phyloP scores from a whole-genome alignment of 2,888 invertebrate species.

The Portevinia maculata region DNA sequence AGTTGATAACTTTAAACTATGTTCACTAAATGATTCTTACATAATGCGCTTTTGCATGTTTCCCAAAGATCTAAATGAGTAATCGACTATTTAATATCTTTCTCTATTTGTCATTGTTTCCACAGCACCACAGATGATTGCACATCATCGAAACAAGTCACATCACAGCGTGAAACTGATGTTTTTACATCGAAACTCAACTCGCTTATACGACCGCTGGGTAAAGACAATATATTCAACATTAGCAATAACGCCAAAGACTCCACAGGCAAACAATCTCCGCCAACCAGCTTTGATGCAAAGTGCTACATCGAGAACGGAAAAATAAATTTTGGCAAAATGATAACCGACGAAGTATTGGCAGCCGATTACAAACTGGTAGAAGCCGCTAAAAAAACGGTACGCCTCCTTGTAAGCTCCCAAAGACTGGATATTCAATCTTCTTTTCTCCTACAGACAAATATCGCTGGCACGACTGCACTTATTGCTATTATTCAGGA shows the following conservation, averaged over 20 bases:
- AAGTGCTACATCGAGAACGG: constrained; percentile 89
- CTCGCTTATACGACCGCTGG: constrained; percentile 79
- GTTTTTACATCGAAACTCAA: constrained; percentile 81
- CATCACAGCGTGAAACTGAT: constrained; percentile 78
- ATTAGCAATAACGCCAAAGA: constrained; percentile 77
- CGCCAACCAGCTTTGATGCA: constrained; percentile 81
- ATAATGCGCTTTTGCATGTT: too few relatives aligned
- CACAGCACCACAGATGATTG: constrained; percentile 86
- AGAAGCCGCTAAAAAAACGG: constrained; percentile 91
- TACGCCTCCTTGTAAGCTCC: too few relatives aligned
- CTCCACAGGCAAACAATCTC: constrained; percentile 68
- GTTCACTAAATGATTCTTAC: too few relatives aligned
- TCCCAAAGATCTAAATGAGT: too few relatives aligned
- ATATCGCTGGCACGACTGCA: constrained; percentile 95
- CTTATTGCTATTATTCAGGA: constrained; percentile 94
- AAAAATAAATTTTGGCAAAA: constrained; percentile 90
- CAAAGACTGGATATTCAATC: neutral
- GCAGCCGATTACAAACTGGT: constrained; percentile 92
- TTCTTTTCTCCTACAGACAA: constrained; percentile 81
- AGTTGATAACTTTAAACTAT: too few relatives aligned
- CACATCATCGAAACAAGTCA: constrained; percentile 84
- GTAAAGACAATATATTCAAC: constrained; percentile 79
- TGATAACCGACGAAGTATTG: constrained; percentile 93
- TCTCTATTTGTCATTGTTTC: constrained; percentile 68
- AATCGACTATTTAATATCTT: too few relatives aligned